A percentile compares a stretch with the other conserved stretches of the same genome.
phyloP scores from a whole-genome alignment of 2,113 vertebrate genomes.

The Scatophagus argus region DNA sequence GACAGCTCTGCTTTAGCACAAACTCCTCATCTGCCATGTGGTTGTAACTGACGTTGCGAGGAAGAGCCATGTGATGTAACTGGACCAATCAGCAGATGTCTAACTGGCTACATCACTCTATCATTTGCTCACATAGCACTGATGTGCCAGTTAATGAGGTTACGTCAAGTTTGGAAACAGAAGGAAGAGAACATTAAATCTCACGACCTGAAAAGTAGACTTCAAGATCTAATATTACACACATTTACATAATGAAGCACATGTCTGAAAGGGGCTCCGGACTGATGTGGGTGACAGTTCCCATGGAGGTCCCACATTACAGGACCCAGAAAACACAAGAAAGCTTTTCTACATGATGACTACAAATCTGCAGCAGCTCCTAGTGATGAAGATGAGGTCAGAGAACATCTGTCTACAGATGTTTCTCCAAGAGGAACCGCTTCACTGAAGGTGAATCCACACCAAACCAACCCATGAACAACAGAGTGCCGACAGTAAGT shows the following conservation, averaged over 20 bases:
- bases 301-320: conserved; percentile 55
- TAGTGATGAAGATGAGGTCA: conserved; percentile 35
- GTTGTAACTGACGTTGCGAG: too few relatives aligned
- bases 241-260: neutral
- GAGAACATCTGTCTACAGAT: neutral
- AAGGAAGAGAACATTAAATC: too few relatives aligned
- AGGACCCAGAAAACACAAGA: conserved; percentile 35
- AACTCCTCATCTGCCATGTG: too few relatives aligned
- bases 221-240: too few relatives aligned
- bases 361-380: neutral
- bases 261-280: conserved; percentile 60
- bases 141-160: too few relatives aligned
- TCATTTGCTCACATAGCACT: too few relatives aligned
- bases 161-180: too few relatives aligned
- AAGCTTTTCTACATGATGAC: neutral
- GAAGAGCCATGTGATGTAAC: too few relatives aligned
- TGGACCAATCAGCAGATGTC: too few relatives aligned
- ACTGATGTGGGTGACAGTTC: conserved; percentile 61
- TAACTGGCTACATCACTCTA: too few relatives aligned
- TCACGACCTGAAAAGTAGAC: too few relatives aligned
- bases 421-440: conserved; percentile 14
- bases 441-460: conserved; percentile 45
- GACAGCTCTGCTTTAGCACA: too few relatives aligned
- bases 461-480: conserved; percentile 49
- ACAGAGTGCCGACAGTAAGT: conserved; percentile 32